These are phyloP conservation scores for Ferrisia virgata DNA, from an alignment of 2,888 invertebrate genomes.

Conservation along the genomic window DNA sequence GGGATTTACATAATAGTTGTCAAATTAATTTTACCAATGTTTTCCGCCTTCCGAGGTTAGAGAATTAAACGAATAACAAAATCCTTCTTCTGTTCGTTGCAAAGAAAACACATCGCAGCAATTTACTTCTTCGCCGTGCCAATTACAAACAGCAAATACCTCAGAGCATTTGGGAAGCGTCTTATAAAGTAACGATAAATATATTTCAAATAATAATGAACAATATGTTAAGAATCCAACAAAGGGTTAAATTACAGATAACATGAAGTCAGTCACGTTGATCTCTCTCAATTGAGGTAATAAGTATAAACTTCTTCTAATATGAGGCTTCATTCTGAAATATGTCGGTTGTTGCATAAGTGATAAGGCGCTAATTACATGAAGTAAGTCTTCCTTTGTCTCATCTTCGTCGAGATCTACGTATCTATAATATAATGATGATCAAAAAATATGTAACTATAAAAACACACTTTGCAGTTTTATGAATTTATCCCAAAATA, in stretches of 20 bases:
- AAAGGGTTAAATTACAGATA: slow-evolving; percentile 45
- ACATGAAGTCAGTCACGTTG: slow-evolving; percentile 50
- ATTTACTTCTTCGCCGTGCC: slow-evolving; percentile 49
- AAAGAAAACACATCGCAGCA: slow-evolving; percentile 49
- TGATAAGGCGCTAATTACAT: slow-evolving; percentile 48
- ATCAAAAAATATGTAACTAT: not conserved
- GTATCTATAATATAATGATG: slow-evolving; percentile 36
- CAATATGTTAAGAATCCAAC: not conserved
- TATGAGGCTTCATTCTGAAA: slow-evolving; percentile 48
- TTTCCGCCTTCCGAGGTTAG: slow-evolving; percentile 49
- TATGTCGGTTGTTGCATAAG: slow-evolving; percentile 49
- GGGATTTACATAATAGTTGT: too few relatives aligned
- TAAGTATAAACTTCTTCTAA: slow-evolving; percentile 45
- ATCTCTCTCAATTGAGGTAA: slow-evolving; percentile 47
- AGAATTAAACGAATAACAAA: slow-evolving; percentile 50
- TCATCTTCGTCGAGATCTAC: slow-evolving; percentile 35
- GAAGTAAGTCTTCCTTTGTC: slow-evolving; percentile 19
- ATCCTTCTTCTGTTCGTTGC: slow-evolving; percentile 50
- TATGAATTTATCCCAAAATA: not conserved
- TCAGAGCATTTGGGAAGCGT: slow-evolving; percentile 49
- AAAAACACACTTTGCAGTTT: too few relatives aligned
- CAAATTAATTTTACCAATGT: slow-evolving; percentile 49
- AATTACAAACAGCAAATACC: slow-evolving; percentile 48
- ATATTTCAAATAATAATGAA: not conserved
- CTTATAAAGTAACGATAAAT: slow-evolving; percentile 42